Base-by-base conservation (phyloP, 2,113 vertebrate genomes). In the Antennarius striatus region DNA sequence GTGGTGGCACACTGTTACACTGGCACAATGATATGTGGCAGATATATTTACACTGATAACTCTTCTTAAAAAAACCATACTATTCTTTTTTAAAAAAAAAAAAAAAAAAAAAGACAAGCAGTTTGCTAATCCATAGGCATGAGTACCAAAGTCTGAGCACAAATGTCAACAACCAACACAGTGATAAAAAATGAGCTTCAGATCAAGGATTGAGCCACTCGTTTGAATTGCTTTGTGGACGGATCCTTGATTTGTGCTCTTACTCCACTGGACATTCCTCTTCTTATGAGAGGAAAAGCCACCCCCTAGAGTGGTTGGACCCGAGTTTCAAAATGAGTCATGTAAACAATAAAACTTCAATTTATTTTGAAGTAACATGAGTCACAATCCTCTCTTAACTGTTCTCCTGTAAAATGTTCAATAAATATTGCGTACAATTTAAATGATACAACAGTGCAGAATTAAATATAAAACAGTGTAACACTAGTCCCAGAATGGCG, bases 391-490 rank as follows among this genome's bases (percentile, higher is more conserved):
- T 22, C 5, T 43, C 57, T 11, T 56, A 73, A 68, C 61, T 17
- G 6, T 43, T 70, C 11, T 52, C 51, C 60, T 28, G 11, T 73
- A 67, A 65, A 77, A 53, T 56, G 30, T 43, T 48, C 46, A 45
- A 14, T 50, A 54, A 17, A 32, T 63, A 53, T 50, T 75, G 57
- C 46, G 66, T 55, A 56, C 13, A 45, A 56, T 71, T 42, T 36
- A 74, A 75, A 73, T 52, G 3, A 78, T 46, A 6, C 40, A 63
- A 62, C 65, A 71, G 75, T 79, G 75, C 61, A 48, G 40, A 68
- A 63, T 77, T 43, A 55, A 46, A 66, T 59, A 66, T 45, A 50
- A 61, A 65, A 50, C 11, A 22, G 47, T 49, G 39, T 58, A 66
- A 57, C 17, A 28, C 52, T 32, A 54, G 46, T 73, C 28, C 30